Percentiles rank a stretch among this genome's conserved stretches.
phyloP scores from a whole-genome alignment of 2,113 vertebrate genomes.

The Upupa epops region DNA sequence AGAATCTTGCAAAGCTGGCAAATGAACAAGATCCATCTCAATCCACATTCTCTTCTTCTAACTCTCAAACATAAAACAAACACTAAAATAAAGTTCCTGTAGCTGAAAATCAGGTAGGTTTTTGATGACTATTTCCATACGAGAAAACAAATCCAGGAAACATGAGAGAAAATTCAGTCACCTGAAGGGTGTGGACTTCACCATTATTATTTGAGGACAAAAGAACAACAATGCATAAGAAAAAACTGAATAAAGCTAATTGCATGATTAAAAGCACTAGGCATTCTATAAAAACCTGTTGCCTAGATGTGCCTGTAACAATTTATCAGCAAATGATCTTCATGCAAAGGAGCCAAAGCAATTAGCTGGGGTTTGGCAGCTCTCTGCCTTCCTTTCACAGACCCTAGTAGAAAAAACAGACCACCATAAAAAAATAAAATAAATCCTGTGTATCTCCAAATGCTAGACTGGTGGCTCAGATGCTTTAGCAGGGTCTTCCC shows the following conservation, averaged over 20 bases:
- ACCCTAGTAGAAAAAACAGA: neutral
- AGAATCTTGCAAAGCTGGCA: neutral
- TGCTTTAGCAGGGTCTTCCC: neutral
- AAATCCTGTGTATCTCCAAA: neutral
- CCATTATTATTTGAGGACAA: neutral
- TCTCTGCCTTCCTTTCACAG: neutral
- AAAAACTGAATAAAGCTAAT: conserved; percentile 35
- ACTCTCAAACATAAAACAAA: neutral
- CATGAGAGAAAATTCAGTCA: neutral
- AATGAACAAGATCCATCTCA: neutral
- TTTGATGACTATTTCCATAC: neutral
- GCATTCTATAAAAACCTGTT: conserved; percentile 42
- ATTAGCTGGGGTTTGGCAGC: conserved; percentile 13
- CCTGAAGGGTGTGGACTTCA: neutral
- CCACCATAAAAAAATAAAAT: neutral
- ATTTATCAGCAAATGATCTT: conserved; percentile 50
- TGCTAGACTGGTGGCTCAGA: neutral
- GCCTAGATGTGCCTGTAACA: conserved; percentile 15
- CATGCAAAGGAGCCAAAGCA: conserved; percentile 27
- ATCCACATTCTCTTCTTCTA: neutral
- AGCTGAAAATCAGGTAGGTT: neutral
- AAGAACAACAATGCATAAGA: neutral
- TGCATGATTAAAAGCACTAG: conserved; percentile 18
- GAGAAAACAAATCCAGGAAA: neutral
- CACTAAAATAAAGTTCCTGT: neutral